Base-by-base conservation (phyloP, 2,888 invertebrate genomes). In the Orchesellides sinensis region DNA sequence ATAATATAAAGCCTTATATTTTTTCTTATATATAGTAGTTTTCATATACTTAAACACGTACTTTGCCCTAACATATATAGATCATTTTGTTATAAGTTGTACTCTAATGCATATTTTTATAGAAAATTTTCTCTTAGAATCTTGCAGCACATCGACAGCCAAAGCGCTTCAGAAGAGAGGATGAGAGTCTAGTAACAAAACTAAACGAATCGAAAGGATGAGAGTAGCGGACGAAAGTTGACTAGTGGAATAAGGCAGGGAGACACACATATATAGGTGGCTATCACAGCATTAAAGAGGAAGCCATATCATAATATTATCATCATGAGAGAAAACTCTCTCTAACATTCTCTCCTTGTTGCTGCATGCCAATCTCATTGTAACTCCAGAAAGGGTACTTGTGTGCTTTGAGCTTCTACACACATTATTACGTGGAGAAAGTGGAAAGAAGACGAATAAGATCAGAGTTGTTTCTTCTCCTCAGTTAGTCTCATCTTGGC, bases 291-390 rank as follows among this genome's bases (percentile, higher is more conserved):
- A n/a, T n/a, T n/a, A n/a, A n/a, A 21, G 68, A 35, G 40, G 17
- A 69, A 72, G 49, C 23, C 25, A 70, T 56, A 72, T 6, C 59
- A 59, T 59, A 70, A 72, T 72, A 61, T 72, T 72, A 72, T 61
- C 61, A 72, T 72, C 72, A 49, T 61, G 72, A 61, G 29, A 59
- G 59, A 47, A 72, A 47, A 32, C 40, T 70, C 23, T 35, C n/a
- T n/a, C n/a, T n/a, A 25, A 52, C 29, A 40, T 70, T 56, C 54
- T 70, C 40, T 47, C n/a, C 54, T 54, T 21, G 40, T 54, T 4
- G 25, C 10, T 54, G 54, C 3, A 54, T 54, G 23, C 3, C 25
- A 17, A n/a, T 49, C 8, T 25, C 5, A 8, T 12, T 25, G 25
- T 23, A 12, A 54, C 12, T 54, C 54, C 25, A 8, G 8, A 54